Conservation (phyloP, 2,888 invertebrate genomes). For the Eilema sororculum region DNA sequence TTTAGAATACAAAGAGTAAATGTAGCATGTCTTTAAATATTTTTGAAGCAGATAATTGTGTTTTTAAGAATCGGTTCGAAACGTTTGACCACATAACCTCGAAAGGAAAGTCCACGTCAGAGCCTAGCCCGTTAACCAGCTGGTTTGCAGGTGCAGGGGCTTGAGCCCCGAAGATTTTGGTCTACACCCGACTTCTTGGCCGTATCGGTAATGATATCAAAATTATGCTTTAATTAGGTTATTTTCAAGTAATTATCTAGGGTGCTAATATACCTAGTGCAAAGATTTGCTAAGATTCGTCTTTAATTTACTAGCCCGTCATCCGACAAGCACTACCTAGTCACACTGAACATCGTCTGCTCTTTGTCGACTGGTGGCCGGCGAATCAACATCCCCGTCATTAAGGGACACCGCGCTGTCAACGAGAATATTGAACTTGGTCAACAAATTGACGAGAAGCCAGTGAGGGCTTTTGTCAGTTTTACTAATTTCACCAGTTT, state of each 20-base stretch:
- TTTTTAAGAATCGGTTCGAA: too few relatives aligned
- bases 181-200: neutral
- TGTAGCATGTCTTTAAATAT: neutral
- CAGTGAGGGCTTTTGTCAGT: neutral
- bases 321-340: neutral
- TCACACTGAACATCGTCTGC: neutral
- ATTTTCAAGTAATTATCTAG: neutral
- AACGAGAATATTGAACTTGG: neutral
- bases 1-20: neutral
- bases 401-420: too few relatives aligned
- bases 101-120: too few relatives aligned
- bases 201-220: neutral
- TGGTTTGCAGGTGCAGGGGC: too few relatives aligned
- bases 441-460: neutral
- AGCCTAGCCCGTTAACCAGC: too few relatives aligned
- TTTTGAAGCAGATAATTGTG: too few relatives aligned
- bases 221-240: neutral
- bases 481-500: neutral
- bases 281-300: neutral
- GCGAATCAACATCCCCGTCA: neutral
- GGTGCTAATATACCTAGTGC: too few relatives aligned
- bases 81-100: too few relatives aligned
- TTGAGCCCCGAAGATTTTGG: neutral
- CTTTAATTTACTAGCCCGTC: neutral
- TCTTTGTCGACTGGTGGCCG: neutral